Base-by-base conservation (phyloP, 2,888 invertebrate species). In the Thyatira batis region DNA sequence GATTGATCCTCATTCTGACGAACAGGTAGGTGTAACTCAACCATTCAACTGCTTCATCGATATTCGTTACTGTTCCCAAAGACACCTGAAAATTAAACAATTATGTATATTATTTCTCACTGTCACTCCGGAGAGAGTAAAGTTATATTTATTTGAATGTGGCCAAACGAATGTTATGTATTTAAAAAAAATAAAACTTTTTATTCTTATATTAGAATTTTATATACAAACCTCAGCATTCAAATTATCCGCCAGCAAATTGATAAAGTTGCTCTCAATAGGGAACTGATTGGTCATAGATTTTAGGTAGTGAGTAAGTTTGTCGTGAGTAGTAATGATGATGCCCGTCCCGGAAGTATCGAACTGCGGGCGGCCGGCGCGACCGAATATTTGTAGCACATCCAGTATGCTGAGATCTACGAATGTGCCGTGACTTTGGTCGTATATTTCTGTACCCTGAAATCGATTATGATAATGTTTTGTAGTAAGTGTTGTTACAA, bases 41-140 rank as follows among this genome's bases (percentile, higher is more conserved):
- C 99, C 99, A 99, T 80, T 98, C 96, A 0, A 99, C 97, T 0
- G 98, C 99, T 87, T 99, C 99, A 57, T 97, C 96, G 4, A 99
- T 94, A 74, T 97, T 99, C 0, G 97, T 95, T 25, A 99, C 98
- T 0, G 98, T 99, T n/a, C 99, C 99, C 13, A 99, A 92, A 0
- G 97, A 95, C 51, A 98, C 94, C 95, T 96, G 80, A 1, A 73
- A 80, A 30, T 17, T 0, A 39, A 39, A 39, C n/a, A n/a, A n/a
- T n/a, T n/a, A n/a, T n/a, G n/a, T n/a, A n/a, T 33, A 33, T 0
- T 13, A 17, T 39, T 17, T 39, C 39, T 17, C 17, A 17, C 8
- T 23, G 23, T 17, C 4, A 39, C n/a, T n/a, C n/a, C 30, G 30
- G 30, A 11, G 10, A 30, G 11, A 2, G 30, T 30, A 8, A 2